phyloP scores from a whole-genome alignment of 2,888 invertebrate genomes.

The Helobdella robusta region DNA sequence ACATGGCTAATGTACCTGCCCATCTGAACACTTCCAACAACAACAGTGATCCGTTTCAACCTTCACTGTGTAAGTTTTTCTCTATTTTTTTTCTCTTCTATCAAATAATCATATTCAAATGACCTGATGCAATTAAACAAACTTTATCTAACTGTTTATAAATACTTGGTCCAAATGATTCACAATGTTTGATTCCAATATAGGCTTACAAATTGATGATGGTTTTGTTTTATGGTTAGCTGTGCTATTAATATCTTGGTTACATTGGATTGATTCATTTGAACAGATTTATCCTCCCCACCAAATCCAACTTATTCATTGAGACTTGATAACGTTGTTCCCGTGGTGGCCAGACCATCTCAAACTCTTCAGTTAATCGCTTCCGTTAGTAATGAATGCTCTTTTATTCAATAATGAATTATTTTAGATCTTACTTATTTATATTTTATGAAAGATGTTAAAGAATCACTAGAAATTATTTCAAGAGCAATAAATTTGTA shows the following conservation, averaged over 20 bases:
- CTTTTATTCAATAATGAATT: not conserved
- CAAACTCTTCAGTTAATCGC: slow-evolving; percentile 54
- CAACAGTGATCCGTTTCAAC: slow-evolving; percentile 68
- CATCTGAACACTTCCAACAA: slow-evolving; percentile 49
- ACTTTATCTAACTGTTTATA: no score
- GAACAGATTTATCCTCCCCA: slow-evolving; percentile 56
- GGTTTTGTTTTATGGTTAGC: no score
- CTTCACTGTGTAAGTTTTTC: slow-evolving; percentile 66
- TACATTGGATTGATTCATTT: no score
- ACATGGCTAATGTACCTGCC: slow-evolving; percentile 63
- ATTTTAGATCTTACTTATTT: no score
- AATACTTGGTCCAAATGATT: no score
- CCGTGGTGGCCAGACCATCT: slow-evolving; percentile 60
- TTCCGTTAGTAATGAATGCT: slow-evolving; percentile 23
- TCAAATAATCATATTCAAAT: no score
- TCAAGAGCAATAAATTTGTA: no score
- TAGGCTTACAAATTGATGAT: no score
- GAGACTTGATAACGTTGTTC: slow-evolving; percentile 42
- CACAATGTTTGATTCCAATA: not conserved
- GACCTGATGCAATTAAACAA: no score
- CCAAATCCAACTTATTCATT: slow-evolving; percentile 55
- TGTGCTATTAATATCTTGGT: no score
- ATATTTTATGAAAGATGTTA: no score
- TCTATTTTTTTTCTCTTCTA: not conserved
- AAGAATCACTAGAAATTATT: no score